These are phyloP conservation scores for Plagodis dolabraria DNA, from an alignment of 2,888 invertebrate species.

Conservation along the genomic window DNA sequence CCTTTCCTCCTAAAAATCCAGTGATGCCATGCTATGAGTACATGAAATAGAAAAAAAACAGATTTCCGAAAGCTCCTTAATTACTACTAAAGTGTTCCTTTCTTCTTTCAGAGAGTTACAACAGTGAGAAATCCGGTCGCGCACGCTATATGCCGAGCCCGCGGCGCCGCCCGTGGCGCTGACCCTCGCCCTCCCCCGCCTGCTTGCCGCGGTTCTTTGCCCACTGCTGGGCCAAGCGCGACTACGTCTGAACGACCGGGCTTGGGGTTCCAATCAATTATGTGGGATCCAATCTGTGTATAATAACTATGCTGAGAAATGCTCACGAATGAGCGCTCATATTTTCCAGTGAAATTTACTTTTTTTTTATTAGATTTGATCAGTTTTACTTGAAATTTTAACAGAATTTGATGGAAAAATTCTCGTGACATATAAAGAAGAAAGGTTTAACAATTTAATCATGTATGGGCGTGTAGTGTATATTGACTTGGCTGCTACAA, in stretches of 20 bases:
- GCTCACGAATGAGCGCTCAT: background rate
- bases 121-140: constrained; percentile 49
- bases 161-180: constrained; percentile 77
- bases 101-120: constrained; percentile 67
- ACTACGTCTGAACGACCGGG: constrained; percentile 28
- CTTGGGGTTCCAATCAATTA: background rate
- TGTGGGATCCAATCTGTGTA: background rate
- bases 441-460: too few relatives aligned
- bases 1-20: too few relatives aligned
- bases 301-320: background rate
- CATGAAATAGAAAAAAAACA: too few relatives aligned
- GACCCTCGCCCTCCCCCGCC: constrained; percentile 51
- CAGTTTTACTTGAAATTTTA: too few relatives aligned
- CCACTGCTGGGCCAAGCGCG: constrained; percentile 52
- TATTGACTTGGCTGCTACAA: too few relatives aligned
- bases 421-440: too few relatives aligned
- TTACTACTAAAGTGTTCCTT: too few relatives aligned
- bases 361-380: too few relatives aligned
- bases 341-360: background rate
- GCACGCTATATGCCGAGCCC: constrained; percentile 62
- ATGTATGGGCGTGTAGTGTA: too few relatives aligned
- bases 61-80: too few relatives aligned
- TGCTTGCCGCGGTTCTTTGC: constrained; percentile 55
- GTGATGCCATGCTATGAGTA: too few relatives aligned
- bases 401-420: too few relatives aligned